phyloP scores from a whole-genome alignment of 2,888 invertebrate genomes.

The Drosophila setosimentum region DNA sequence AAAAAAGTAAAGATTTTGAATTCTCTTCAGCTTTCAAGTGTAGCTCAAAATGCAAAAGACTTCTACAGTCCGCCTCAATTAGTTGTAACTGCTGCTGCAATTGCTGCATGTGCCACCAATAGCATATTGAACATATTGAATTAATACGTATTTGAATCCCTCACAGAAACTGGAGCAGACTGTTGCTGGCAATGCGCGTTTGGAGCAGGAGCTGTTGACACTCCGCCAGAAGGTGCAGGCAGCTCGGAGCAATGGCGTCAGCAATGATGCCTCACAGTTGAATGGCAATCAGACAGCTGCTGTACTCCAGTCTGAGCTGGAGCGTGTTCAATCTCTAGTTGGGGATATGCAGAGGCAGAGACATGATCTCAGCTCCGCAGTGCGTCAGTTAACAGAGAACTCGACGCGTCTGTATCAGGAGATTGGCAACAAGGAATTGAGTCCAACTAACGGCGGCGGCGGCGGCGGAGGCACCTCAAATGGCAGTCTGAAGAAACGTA shows the following conservation, averaged over 20 bases:
- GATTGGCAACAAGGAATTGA: conserved; percentile 86
- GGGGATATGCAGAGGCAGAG: conserved; percentile 94
- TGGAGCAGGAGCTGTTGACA: conserved; percentile 94
- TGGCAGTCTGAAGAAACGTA: conserved; percentile 86
- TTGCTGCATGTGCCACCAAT: conserved; percentile 60
- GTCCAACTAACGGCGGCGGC: conserved; percentile 52
- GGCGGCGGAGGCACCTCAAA: conserved; percentile 55
- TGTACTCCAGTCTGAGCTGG: conserved; percentile 91
- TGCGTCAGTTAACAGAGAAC: conserved; percentile 93
- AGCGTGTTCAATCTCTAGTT: conserved; percentile 93
- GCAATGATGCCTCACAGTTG: conserved; percentile 84
- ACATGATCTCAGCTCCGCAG: conserved; percentile 94
- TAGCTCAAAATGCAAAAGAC: conserved; percentile 62
- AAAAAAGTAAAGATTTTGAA: too few relatives aligned
- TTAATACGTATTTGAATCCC: conserved; percentile 9
- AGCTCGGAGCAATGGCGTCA: conserved; percentile 86
- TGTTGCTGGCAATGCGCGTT: conserved; percentile 94
- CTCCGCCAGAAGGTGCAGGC: conserved; percentile 93
- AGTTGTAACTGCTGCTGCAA: conserved; percentile 34
- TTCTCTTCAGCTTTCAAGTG: too few relatives aligned
- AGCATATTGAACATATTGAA: not conserved
- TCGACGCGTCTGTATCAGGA: conserved; percentile 90
- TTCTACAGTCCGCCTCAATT: conserved; percentile 42
- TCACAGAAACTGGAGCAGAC: conserved; percentile 94
- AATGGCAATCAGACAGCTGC: conserved; percentile 86